Evolutionary conservation across 2,888 invertebrate genomes (phyloP), one percentile per base, ranked within the genome.

Genomic region (Ptilodon capucinus): DNA sequence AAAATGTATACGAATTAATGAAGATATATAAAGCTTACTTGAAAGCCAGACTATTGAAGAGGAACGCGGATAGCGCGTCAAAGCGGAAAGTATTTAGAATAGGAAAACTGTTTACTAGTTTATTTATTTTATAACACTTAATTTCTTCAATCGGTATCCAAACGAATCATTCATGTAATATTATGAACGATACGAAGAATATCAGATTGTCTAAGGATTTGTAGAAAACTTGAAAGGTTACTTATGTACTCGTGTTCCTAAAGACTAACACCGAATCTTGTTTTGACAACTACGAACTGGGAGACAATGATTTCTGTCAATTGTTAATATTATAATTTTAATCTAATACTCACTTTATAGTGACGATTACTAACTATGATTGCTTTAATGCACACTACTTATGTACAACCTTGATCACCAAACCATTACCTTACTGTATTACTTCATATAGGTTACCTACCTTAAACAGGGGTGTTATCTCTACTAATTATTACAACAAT

Each of bases 151-250:
- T 65, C 57, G 68, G 71, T 67, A 58, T 56, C 66, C 68, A 74
- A 74, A 73, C 75, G 78, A 76, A 76, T 72, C 74, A 59, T 61
- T 64, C 57, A 49, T 53, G 42, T 51, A 42, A 14, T 40, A n/a
- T n/a, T n/a, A 35, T 39, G 16, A 9, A 13, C 17, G 17, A 35
- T 32, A 18, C 39, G 23, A 34, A 48, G 14, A 14, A 34, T 42
- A 57, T 40, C n/a, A n/a, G 40, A 41, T n/a, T 34, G 4, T 42
- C 34, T 55, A 13, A 48, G 34, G 36, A 36, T 46, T 19, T 19
- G 36, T 19, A 28, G 21, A 42, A 46, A 46, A 42, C 11, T 42
- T 41, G 17, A 42, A 40, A 45, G 45, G 14, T 40, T 46, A 47
- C n/a, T n/a, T n/a, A n/a, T n/a, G n/a, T n/a, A 21, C 28, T 39